phyloP scores from a whole-genome alignment of 2,888 invertebrate genomes.

The Coleophora deauratella region DNA sequence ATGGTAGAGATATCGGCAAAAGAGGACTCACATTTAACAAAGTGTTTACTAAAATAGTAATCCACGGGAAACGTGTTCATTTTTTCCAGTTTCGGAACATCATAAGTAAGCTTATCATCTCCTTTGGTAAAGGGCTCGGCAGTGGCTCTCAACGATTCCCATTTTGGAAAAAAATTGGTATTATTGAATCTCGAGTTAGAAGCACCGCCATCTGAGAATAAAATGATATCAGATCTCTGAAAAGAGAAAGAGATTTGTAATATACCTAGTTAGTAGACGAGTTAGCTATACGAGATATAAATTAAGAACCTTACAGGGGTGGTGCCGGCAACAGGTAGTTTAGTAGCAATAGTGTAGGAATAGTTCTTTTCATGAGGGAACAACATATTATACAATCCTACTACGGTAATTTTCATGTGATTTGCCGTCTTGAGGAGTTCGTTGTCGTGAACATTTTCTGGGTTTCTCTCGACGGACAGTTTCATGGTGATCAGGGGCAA shows the following conservation, averaged over 20 bases:
- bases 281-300: too few species aligned
- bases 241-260: too few species aligned
- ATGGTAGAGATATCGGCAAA: too few species aligned
- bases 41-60: constrained; percentile 25
- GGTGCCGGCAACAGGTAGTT: constrained; percentile 23
- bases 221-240: too few species aligned
- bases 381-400: constrained; percentile 48
- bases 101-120: constrained; percentile 33
- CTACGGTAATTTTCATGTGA: constrained; percentile 43
- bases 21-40: constrained; percentile 11
- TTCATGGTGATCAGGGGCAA: constrained; percentile 47
- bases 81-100: constrained; percentile 34
- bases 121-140: constrained; percentile 33
- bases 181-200: constrained; percentile 27
- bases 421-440: constrained; percentile 29
- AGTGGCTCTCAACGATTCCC: constrained; percentile 44
- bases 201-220: background rate
- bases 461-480: constrained; percentile 29
- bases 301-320: too few species aligned
- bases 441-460: constrained; percentile 35
- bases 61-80: constrained; percentile 33
- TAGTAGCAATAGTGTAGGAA: constrained; percentile 42
- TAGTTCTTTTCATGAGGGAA: constrained; percentile 29
- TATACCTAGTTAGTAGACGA: too few species aligned
- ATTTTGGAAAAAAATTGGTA: constrained; percentile 39